Base-by-base conservation (phyloP, 2,797 vertebrate genomes). In the Chaenodraco wilsoni region DNA sequence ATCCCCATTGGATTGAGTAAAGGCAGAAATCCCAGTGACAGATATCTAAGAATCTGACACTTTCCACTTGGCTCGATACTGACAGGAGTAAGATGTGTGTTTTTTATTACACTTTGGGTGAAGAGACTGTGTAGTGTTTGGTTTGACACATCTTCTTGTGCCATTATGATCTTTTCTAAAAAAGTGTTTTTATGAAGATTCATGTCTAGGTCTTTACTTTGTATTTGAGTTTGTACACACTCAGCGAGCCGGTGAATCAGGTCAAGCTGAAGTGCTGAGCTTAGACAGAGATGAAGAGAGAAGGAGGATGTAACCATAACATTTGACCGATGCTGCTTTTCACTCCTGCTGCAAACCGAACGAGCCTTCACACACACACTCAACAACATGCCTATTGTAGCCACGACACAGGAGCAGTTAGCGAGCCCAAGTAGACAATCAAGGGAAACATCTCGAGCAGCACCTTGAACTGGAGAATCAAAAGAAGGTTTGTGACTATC, bases 291-390 rank as follows among this genome's bases (percentile, higher is more conserved):
- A 82, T 81, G 78, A 80, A 76, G 78, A 83, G 62, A 80, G 74
- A 45, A 15, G 4, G 41, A 82, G 45, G 69, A 75, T 61, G 72
- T 73, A 79, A 78, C 60, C 78, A 63, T 44, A 19, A 72, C 51
- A 72, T 86, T 66, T 65, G 83, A 83, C 78, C 76, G 23, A 3
- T 92, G 59, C 65, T 92, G 88, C 86, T 93, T 83, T 83, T 90
- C 88, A 86, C 51, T 79, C 74, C 61, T 83, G 84, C 81, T 87
- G 87, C 88, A 90, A 87, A 91, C 88, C 85, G 60, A 84, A 81
- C 84, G 27, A 87, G 89, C 89, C 88, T 91, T 92, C 85, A 75
- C 72, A 73, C 52, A 76, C 72, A 82, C 16, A 62, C 73, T 66
- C 8, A 72, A 65, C 54, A 71, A 64, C 63, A 69, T 69, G 72